Evolutionary conservation across 2,797 vertebrate genomes (phyloP), one percentile per base, ranked within the genome.

Genomic region (Neostethus bicornis): DNA sequence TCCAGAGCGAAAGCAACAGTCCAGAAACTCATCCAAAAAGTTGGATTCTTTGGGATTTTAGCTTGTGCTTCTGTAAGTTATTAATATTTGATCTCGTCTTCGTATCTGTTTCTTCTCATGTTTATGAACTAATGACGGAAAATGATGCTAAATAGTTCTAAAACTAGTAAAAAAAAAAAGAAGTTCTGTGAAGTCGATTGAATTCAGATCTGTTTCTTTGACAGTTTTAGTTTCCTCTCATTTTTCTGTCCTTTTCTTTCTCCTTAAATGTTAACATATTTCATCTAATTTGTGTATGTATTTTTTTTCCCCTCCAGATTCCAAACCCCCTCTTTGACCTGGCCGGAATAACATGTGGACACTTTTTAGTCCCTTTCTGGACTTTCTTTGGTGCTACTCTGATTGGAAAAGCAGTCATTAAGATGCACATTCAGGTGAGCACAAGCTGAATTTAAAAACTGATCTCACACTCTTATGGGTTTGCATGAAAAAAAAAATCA

Each of bases 361-460:
- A 95, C 75, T 96, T 95, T 63, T 87, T 94, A 13, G 94, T 96
- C 41, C 93, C 93, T 9, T 95, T 96, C 83, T 95, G 94, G 94
- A 95, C 94, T 8, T 96, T 95, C 86, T 95, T 94, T 66, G 94
- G 93, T 38, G 93, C 94, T 11, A 96, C 93, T 1, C 76, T 95
- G 23, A 91, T 94, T 54, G 93, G 93, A 48, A 95, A 95, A 91
- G 93, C 93, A 7, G 85, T 96, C 57, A 88, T 94, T 73, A 96
- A 96, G 88, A 96, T 94, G 94, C 93, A 95, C 75, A 94, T 93
- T 83, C 93, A 95, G 93, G 94, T 94, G 90, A 94, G 90, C 72
- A 54, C 37, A 43, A 20, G 17, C 50, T 42, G 3, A 47, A 39
- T 7, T 16, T 20, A 17, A 19, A 7, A 12, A 9, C 11, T 9